Evolutionary conservation across 1,140 invertebrate species (phyloP).

Genomic region (Leptopilina clavipes): DNA sequence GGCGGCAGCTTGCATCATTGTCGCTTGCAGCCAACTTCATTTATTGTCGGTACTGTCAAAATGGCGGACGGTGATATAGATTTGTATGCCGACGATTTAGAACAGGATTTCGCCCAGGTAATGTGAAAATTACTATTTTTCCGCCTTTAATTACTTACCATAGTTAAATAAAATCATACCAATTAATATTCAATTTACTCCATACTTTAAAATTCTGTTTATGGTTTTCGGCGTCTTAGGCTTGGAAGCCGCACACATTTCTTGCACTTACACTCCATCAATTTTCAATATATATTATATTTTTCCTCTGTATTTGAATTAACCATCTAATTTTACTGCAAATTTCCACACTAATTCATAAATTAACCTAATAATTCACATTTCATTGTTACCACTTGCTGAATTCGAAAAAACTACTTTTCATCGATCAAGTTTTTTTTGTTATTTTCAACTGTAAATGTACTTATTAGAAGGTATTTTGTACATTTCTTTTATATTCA

Average conservation of each 20-base stretch:
- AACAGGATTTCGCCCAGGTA: conserved; percentile 94
- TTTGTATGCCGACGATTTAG: conserved; percentile 96
- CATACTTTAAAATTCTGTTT: background rate
- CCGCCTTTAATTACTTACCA: background rate
- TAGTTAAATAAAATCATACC: background rate
- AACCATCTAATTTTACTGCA: too few species aligned
- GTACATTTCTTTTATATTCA: too few species aligned
- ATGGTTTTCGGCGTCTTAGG: background rate
- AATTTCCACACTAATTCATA: too few species aligned
- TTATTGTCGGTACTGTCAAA: conserved; percentile 76
- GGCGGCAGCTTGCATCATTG: too few species aligned
- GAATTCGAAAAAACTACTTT: too few species aligned
- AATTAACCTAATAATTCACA: too few species aligned
- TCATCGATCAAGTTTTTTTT: background rate
- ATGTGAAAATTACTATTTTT: conserved; percentile 58
- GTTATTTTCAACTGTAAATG: too few species aligned
- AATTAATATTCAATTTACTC: background rate
- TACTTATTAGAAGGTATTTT: too few species aligned
- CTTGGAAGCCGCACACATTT: background rate
- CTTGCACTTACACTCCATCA: background rate
- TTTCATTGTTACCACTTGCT: too few species aligned
- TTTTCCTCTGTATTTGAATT: too few species aligned
- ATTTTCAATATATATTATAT: too few species aligned
- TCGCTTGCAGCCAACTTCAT: conserved; percentile 46
- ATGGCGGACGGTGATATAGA: conserved; percentile 98